Evolutionary conservation across 2,888 invertebrate species (phyloP), one percentile per base, ranked within the genome.

Genomic region (Microdon myrmicae): DNA sequence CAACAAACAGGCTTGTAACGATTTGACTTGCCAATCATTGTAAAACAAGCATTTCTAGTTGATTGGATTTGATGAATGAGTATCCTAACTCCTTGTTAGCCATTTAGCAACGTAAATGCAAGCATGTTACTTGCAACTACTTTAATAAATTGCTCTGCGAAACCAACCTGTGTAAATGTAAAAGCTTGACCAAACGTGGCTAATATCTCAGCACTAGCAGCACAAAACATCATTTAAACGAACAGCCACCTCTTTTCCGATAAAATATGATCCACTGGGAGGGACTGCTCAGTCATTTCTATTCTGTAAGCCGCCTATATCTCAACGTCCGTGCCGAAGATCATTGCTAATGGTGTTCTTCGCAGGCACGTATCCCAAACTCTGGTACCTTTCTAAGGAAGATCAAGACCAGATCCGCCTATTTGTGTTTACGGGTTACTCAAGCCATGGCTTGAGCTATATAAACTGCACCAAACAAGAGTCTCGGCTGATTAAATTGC

Each of bases 401-500:
- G 48, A 55, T 60, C 43, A 45, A 31, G 49, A 51, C 26, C 38
- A 22, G 13, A 31, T 55, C 34, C 53, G 48, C 45, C 58, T 58
- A 58, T 64, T 64, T 58, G 58, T 58, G 43, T 43, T 47, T 47
- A 43, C 31, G 23, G 9, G n/a, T 35, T 56, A 56, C 3, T 14
- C 17, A 37, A 22, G 17, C 34, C 22, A 10, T 17, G 43, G 48
- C 51, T 51, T 53, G 51, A 51, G 49, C 26, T 22, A 20, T 23
- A 37, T n/a, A 20, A 39, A 34, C 45, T 39, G 26, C 44, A 38
- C 56, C 56, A 53, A 58, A 53, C 47, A 51, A 58, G 51, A 47
- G 43, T 47, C 48, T 53, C 43, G 51, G 32, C 47, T 64, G 58
- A 64, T 58, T 64, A 64, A 64, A 64, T 64, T 64, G 64, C 64